Base-by-base conservation (phyloP, 2,888 invertebrate species). In the Apotomis betuletana region DNA sequence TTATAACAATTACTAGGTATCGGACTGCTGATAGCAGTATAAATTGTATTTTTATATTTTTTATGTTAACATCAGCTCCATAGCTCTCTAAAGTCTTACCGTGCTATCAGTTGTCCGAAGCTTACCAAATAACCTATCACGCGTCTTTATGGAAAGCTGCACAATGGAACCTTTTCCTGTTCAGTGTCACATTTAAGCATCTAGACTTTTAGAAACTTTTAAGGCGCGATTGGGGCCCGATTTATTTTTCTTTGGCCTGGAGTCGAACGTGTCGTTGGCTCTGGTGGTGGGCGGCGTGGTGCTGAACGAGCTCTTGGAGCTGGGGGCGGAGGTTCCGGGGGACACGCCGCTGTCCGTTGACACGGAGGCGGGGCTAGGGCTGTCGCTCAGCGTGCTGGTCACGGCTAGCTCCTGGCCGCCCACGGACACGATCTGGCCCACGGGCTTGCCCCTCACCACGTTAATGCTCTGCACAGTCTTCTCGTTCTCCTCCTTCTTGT, bases 381-480 rank as follows among this genome's bases (percentile, higher is more conserved):
- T 91, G 74, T 92, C 92, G 74, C 87, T 91, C 3, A 87, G 81
- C 76, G 85, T 90, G 76, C 91, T 92, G 78, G 92, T 92, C 58
- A 94, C 91, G 0, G 91, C 89, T 82, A 94, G 75, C 79, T 93
- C 93, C 79, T 93, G 92, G 1, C 91, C 91, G 2, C 91, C 90
- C 67, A 89, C 75, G 54, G 92, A 88, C 76, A 93, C 91, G 64
- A 94, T 93, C 81, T 94, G 93, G 72, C 93, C 94, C 59, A 94
- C 86, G 75, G 92, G 92, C 86, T 93, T 94, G 79, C 93, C 93
- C 75, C 93, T 89, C 78, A 93, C 92, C 84, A 94, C 86, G 81
- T 91, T 94, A 83, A 94, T 90, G 83, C 91, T 93, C 91, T 93
- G 93, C 91, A 91, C 83, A 77, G 88, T 88, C 78, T 90, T 92